Base-by-base conservation (phyloP, 2,888 invertebrate species). In the Dynastes tityus region DNA sequence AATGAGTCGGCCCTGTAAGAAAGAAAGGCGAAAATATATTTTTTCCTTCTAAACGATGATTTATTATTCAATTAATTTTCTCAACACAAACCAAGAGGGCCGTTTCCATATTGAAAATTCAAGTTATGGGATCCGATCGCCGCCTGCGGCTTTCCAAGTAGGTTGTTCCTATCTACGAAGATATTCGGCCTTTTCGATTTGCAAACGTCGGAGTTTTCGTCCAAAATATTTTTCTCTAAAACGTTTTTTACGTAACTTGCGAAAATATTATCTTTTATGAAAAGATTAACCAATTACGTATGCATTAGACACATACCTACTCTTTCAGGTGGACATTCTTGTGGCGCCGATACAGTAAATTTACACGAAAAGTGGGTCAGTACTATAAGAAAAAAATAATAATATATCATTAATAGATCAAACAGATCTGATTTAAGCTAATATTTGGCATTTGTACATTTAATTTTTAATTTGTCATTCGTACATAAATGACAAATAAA, bases 1-100 rank as follows among this genome's bases (percentile, higher is more conserved):
- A 84, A 77, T 81, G 83, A 6, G 80, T 63, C 27, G 81, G 80
- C n/a, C 83, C 83, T 82, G 73, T 53, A 80, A 74, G 9, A 55
- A 64, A 63, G 6, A 70, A 55, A 27, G 32, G 53, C 22, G 16
- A 29, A 22, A 32, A n/a, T 2, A 65, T 22, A 9, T 6, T 6
- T 6, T 6, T 40, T 37, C 37, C 37, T 0, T 0, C 2, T 37
- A 6, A 40, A 9, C 5, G n/a, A 53, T 8, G 53, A 29, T 53
- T 29, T 53, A 51, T 67, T 67, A 9, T 65, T 51, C 37, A 2
- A 37, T 37, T 37, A 37, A 37, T 37, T 37, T 37, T 37, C 32
- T 37, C 5, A 2, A 37, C 27, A 64, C 77, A 9, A 67, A 79
- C 77, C 78, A 51, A 29, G 27, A 58, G 75, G 78, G 8, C 58